Evolutionary conservation across 2,888 invertebrate species (phyloP).

Genomic region (Agrilus cyanescens): DNA sequence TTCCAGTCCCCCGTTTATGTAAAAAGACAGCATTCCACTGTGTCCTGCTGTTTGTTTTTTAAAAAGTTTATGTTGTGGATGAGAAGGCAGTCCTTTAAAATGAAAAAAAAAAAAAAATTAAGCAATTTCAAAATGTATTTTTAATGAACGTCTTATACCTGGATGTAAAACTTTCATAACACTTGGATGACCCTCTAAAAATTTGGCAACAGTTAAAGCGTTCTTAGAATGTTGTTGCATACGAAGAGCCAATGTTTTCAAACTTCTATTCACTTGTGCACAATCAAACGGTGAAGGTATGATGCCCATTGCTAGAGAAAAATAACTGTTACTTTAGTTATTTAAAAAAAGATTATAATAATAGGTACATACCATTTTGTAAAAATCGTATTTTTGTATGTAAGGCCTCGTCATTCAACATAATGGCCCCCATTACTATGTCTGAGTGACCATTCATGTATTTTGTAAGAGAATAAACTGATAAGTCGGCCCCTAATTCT

Average conservation of each 20-base stretch:
- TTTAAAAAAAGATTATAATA: no score
- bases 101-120: no score
- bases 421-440: slow-evolving; percentile 18
- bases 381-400: slow-evolving; percentile 42
- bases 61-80: slow-evolving; percentile 74
- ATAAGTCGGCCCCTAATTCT: slow-evolving; percentile 21
- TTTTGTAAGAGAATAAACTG: slow-evolving; percentile 21
- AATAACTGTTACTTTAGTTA: not conserved
- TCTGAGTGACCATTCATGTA: slow-evolving; percentile 25
- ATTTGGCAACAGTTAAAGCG: slow-evolving; percentile 64
- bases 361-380: slow-evolving; percentile 40
- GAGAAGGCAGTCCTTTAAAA: slow-evolving; percentile 57
- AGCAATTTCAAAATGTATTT: no score
- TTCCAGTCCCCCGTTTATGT: slow-evolving; percentile 62
- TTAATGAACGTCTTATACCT: slow-evolving; percentile 30
- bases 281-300: slow-evolving; percentile 95
- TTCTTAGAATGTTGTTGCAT: slow-evolving; percentile 82
- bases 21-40: slow-evolving; percentile 88
- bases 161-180: slow-evolving; percentile 70
- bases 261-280: slow-evolving; percentile 77
- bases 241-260: slow-evolving; percentile 82
- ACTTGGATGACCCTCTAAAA: slow-evolving; percentile 60
- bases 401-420: slow-evolving; percentile 23
- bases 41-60: slow-evolving; percentile 74
- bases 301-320: slow-evolving; percentile 36